Evolutionary conservation across 2,888 invertebrate species (phyloP).

Genomic region (Ophion slaviceki): DNA sequence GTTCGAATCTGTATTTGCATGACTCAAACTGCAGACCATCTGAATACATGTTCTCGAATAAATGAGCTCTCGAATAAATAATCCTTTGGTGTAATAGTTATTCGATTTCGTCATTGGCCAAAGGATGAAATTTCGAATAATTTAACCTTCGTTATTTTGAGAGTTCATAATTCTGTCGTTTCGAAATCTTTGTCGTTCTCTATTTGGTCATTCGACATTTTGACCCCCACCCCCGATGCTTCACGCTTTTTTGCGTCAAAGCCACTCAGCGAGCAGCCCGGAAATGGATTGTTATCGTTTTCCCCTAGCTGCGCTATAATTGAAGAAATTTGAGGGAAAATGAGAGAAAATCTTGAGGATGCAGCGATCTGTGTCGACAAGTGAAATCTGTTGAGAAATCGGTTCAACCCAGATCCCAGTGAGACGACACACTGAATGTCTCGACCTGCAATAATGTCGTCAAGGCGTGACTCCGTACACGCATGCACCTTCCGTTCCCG

Average conservation of each 20-base stretch:
- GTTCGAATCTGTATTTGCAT: too few species aligned
- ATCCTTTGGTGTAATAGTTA: too few species aligned
- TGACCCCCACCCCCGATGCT: neutral
- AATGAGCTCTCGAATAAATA: too few species aligned
- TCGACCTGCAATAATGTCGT: constrained; percentile 36
- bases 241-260: neutral
- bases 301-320: neutral
- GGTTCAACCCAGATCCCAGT: constrained; percentile 37
- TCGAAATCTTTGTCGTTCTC: too few species aligned
- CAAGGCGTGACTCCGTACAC: constrained; percentile 26
- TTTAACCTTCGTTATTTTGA: too few species aligned
- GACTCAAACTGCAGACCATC: too few species aligned
- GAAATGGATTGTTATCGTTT: neutral
- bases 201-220: too few species aligned
- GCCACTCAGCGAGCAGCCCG: neutral
- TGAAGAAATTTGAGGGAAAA: neutral
- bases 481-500: constrained; percentile 16
- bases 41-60: too few species aligned
- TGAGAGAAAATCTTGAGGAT: neutral
- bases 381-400: constrained; percentile 55
- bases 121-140: too few species aligned
- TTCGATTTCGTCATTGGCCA: too few species aligned
- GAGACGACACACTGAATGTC: constrained; percentile 29
- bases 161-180: too few species aligned
- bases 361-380: neutral